Percentiles rank a stretch among this genome's conserved stretches.
Conservation (phyloP, 2,113 vertebrate genomes). For the Riparia riparia region DNA sequence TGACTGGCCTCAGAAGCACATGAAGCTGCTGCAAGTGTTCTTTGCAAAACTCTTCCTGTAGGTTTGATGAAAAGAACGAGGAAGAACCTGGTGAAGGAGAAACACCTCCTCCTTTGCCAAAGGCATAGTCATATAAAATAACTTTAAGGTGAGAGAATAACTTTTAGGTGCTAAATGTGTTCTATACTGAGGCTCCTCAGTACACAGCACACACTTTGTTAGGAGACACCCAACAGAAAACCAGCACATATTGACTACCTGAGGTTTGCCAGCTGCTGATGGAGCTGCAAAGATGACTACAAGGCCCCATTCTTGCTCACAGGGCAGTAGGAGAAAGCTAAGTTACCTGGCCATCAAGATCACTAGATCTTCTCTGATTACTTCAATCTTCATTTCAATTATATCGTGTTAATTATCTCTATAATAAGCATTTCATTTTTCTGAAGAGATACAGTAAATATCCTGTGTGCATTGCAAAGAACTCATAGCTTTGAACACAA, state of each 20-base stretch:
- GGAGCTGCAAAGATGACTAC: not conserved
- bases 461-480: not conserved
- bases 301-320: not conserved
- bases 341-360: not conserved
- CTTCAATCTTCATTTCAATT: not conserved
- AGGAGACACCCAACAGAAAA: not conserved
- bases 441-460: not conserved
- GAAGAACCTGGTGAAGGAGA: accelerated
- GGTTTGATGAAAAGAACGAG: not conserved
- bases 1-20: not conserved
- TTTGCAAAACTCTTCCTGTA: not conserved
- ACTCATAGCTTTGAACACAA: not conserved
- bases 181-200: not conserved
- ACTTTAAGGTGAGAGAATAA: not conserved
- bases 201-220: not conserved
- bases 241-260: not conserved
- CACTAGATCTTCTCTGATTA: not conserved
- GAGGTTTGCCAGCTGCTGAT: not conserved
- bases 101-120: not conserved
- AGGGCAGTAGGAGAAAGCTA: not conserved
- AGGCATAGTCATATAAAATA: not conserved
- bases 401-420: not conserved
- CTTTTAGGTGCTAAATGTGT: not conserved
- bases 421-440: not conserved
- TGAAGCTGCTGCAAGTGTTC: not conserved